Percentiles rank a stretch among this genome's conserved stretches.
Evolutionary conservation across 1,140 invertebrate species (phyloP).

Genomic region (Orussus abietinus): DNA sequence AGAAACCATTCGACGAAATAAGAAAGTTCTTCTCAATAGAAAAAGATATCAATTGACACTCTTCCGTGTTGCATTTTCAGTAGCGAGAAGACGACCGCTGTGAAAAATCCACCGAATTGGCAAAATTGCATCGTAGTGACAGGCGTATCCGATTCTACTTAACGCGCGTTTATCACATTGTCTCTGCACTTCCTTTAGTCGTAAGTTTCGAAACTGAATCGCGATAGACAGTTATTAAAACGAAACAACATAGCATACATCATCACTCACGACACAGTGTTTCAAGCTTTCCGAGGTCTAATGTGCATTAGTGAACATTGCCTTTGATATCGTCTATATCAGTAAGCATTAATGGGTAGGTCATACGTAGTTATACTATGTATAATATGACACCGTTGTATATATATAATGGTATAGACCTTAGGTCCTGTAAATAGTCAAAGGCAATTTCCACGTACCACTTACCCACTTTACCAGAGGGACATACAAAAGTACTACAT

Average conservation of each 20-base stretch:
- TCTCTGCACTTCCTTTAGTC: not conserved
- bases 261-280: slow-evolving; percentile 5
- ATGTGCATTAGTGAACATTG: slow-evolving; percentile 12
- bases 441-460: slow-evolving; percentile 31
- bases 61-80: too few species aligned
- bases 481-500: slow-evolving; percentile 20
- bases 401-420: slow-evolving; percentile 21
- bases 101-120: too few species aligned
- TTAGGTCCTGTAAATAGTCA: slow-evolving; percentile 26
- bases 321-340: slow-evolving; percentile 20
- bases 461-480: slow-evolving; percentile 13
- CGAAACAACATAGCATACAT: slow-evolving; percentile 2
- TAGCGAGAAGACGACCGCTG: too few species aligned
- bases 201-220: not conserved
- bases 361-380: slow-evolving; percentile 28
- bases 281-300: slow-evolving; percentile 1
- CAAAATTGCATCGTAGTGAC: too few species aligned
- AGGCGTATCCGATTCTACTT: too few species aligned
- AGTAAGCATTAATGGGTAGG: slow-evolving; percentile 15
- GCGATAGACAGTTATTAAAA: not conserved
- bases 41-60: too few species aligned
- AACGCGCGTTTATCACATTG: not conserved
- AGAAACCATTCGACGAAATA: too few species aligned
- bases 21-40: too few species aligned
- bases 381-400: slow-evolving; percentile 34